A percentile compares a stretch with the other conserved stretches of the same genome.
Conservation (phyloP, 2,888 invertebrate genomes). For the Drosophila demipolita region DNA sequence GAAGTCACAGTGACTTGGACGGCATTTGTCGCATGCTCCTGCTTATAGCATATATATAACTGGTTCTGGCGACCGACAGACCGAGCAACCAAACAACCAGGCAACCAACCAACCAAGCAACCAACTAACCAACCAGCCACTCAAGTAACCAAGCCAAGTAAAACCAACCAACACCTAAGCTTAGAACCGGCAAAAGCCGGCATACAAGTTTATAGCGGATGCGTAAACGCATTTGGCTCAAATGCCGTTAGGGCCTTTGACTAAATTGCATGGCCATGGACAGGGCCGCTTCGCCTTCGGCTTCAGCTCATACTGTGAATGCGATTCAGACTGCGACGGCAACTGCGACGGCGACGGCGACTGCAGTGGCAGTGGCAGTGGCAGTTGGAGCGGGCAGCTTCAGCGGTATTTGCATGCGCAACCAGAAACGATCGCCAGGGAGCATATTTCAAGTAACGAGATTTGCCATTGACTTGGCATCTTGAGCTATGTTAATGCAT, state of each 20-base stretch:
- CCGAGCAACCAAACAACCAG: slow-evolving; percentile 28
- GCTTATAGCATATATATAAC: slow-evolving; percentile 71
- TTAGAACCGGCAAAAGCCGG: slow-evolving; percentile 72
- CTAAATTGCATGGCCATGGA: slow-evolving; percentile 80
- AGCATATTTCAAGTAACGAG: slow-evolving; percentile 47
- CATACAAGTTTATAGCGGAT: slow-evolving; percentile 84
- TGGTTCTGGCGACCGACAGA: slow-evolving; percentile 74
- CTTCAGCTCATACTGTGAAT: slow-evolving; percentile 36
- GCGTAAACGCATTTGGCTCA: slow-evolving; percentile 84
- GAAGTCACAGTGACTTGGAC: slow-evolving; percentile 73
- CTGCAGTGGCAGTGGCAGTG: not conserved
- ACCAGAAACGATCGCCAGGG: slow-evolving; percentile 33
- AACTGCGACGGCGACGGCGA: slow-evolving; percentile 3
- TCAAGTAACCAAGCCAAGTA: slow-evolving; percentile 19
- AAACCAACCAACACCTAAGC: slow-evolving; percentile 52
- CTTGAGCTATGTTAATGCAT: slow-evolving; percentile 75
- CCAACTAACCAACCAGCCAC: slow-evolving; percentile 24
- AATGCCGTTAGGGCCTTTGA: slow-evolving; percentile 84
- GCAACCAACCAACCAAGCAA: slow-evolving; percentile 12
- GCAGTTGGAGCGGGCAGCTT: slow-evolving; percentile 5
- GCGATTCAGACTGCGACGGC: not conserved
- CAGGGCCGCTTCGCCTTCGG: slow-evolving; percentile 67
- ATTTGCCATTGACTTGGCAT: slow-evolving; percentile 54
- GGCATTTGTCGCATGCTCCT: slow-evolving; percentile 80
- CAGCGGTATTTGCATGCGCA: slow-evolving; percentile 61